Conservation (phyloP, 1,140 invertebrate genomes). For the Oryctes rhinoceros region DNA sequence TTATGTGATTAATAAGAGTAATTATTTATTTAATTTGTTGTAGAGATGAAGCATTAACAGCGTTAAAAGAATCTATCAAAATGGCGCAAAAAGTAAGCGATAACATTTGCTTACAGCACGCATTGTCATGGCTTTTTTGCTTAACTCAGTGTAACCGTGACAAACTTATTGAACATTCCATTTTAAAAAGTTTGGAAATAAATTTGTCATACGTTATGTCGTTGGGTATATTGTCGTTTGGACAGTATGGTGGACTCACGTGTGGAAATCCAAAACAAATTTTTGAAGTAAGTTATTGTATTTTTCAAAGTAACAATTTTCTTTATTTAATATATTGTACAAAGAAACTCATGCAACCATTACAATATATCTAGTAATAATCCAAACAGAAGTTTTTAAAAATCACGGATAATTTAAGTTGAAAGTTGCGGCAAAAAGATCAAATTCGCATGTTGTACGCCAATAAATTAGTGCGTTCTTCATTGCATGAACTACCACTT, state of each 20-base stretch:
- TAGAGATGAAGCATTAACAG: constrained; percentile 79
- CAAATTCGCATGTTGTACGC: no score
- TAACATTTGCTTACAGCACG: constrained; percentile 84
- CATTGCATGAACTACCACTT: no score
- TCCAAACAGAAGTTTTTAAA: no score
- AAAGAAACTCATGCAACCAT: no score
- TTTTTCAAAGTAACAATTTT: constrained; percentile 29
- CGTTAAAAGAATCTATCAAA: constrained; percentile 84
- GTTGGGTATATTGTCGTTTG: constrained; percentile 70
- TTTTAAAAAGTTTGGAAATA: constrained; percentile 69
- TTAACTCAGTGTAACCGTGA: constrained; percentile 62
- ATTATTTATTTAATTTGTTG: constrained; percentile 45
- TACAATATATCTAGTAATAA: no score
- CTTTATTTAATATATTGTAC: no score
- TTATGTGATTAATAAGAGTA: no score
- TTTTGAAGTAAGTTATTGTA: constrained; percentile 60
- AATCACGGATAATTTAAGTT: no score
- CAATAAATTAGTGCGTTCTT: no score
- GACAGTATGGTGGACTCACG: constrained; percentile 61
- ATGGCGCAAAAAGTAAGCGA: constrained; percentile 89
- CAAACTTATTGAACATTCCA: constrained; percentile 67
- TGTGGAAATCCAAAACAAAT: constrained; percentile 60
- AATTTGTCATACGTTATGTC: constrained; percentile 71
- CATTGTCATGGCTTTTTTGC: constrained; percentile 81
- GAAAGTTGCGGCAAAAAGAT: no score